Base-by-base conservation (phyloP, 2,888 invertebrate species). In the Drosophila robusta region DNA sequence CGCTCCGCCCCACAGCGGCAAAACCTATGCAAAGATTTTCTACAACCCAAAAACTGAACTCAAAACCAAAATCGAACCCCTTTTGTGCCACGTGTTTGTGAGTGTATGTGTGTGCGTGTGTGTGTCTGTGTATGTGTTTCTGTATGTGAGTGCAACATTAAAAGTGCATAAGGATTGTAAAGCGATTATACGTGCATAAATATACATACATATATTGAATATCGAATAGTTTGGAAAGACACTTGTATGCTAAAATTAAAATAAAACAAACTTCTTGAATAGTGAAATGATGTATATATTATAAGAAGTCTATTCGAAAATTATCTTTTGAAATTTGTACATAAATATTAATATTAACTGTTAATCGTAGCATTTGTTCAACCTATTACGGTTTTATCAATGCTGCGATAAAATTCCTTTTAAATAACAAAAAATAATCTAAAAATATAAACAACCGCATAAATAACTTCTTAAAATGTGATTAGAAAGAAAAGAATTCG, bases 31-130 rank as follows among this genome's bases (percentile, higher is more conserved):
- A 52, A 68, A 67, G 36, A 64, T 46, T 47, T 47, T 0, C 42
- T 64, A 57, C 56, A 50, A 72, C 46, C 38, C 56, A 73, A 70
- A 36, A 49, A 60, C 55, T 42, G 50, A 65, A 75, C 22, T 32
- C 41, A 63, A 64, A 81, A 67, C 55, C 60, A 63, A 81, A 61
- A 45, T 55, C 38, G 55, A 80, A 82, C 65, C 86, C 83, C 80
- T 72, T 85, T 46, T 32, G 46, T 41, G 66, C 55, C 70, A 57
- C 58, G 61, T 64, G 72, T 65, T 57, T 42, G 22, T 41, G 55
- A 36, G 57, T 58, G 71, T 44, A 50, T 46, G 68, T 64, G 34
- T 47, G 41, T 42, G 57, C 24, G 24, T 46, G 49, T 64, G 54
- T 63, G 55, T 44, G 42, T 60, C 61, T 32, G 26, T 64, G 32